Base-by-base conservation (phyloP, 1,140 invertebrate genomes). In the Alviniconcha marisindica region DNA sequence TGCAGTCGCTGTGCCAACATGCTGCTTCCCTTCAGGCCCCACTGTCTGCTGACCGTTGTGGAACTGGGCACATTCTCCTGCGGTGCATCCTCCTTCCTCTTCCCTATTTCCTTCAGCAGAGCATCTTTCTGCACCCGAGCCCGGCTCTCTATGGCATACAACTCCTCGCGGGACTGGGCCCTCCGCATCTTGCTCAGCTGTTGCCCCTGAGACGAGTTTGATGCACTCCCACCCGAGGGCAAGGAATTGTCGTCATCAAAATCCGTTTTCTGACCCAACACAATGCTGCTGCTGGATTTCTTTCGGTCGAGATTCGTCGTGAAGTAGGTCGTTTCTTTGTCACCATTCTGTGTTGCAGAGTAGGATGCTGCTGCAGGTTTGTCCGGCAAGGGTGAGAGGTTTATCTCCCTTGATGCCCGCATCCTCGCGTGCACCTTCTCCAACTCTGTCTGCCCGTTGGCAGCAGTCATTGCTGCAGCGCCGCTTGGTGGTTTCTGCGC, bases 201-300 rank as follows among this genome's bases (percentile, higher is more conserved):
- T n/a, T n/a, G 1, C 14, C 40, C 73, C 73, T 51, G 21, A 48
- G 44, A 48, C 7, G 44, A 18, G 18, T 5, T 10, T 5, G 44
- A 48, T 5, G 44, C 7, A 18, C 15, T 18, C 18, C 24, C 36
- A 0, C 24, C 15, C 28, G 73, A 76, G 21, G 60, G 10, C 24
- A 31, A 31, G n/a, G 24, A 31, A 33, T 15, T 4, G 38, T 36
- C 71, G 28, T 76, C 73, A 24, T 54, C 73, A 76, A 76, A 76
- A 42, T 76, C 73, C 24, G 40, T 51, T 14, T 33, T 76, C 73
- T 54, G 73, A 31, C 73, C 73, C 5, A 80, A 38, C 2, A 66
- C 21, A 42, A 80, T 80, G 33, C 56, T 63, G 60, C 78, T 80
- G 56, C 38, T 69, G 56, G 78, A 80, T 66, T 80, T 80, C 60